phyloP scores from a whole-genome alignment of 92 coral and sea anemone species.

The Epizoanthus illoricatus region DNA sequence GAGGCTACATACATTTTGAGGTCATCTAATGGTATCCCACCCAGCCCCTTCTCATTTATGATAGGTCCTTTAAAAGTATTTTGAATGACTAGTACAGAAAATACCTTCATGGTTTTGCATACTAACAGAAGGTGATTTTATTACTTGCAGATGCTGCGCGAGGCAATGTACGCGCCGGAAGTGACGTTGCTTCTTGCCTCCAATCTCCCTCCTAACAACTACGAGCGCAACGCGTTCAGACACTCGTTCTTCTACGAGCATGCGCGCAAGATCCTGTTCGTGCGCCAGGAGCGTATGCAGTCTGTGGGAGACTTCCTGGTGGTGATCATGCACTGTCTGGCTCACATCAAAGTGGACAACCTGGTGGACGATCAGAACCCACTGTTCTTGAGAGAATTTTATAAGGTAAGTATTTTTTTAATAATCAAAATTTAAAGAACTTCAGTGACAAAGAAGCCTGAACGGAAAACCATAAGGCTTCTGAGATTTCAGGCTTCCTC shows the following conservation, averaged over 20 bases:
- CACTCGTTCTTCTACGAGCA: constrained; percentile 98
- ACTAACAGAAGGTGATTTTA: background rate
- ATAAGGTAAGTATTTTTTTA: constrained; percentile 65
- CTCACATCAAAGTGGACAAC: constrained; percentile 89
- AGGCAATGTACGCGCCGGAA: constrained; percentile 90
- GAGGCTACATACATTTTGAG: no score
- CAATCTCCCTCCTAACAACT: constrained; percentile 91
- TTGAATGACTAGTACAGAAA: no score
- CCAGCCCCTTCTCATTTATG: no score
- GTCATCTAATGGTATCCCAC: no score
- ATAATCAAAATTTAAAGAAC: background rate
- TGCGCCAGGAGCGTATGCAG: constrained; percentile 97
- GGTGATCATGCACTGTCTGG: constrained; percentile 92
- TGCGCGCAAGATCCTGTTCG: constrained; percentile 90
- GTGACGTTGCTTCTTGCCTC: constrained; percentile 97
- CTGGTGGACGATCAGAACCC: constrained; percentile 90
- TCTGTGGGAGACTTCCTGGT: constrained; percentile 97
- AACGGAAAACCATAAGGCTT: no score
- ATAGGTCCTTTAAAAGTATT: no score
- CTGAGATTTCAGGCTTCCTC: no score
- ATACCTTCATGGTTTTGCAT: no score
- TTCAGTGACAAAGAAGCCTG: no score
- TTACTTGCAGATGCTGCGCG: constrained; percentile 75
- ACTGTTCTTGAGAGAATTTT: constrained; percentile 90
- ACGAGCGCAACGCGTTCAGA: constrained; percentile 91